Evolutionary conservation across 2,888 invertebrate species (phyloP).

Genomic region (Cephus spinipes): DNA sequence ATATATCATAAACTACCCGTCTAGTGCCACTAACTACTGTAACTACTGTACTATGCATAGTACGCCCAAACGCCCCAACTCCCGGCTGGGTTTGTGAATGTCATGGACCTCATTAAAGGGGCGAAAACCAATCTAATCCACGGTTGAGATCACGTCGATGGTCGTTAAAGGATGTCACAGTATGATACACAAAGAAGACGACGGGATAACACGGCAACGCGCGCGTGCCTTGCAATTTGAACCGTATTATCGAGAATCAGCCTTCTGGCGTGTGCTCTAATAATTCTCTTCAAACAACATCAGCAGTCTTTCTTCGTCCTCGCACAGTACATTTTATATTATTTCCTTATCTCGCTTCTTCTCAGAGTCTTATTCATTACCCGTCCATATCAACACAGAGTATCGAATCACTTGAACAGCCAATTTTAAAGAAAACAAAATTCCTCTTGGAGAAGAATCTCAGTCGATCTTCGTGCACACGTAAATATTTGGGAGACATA

Average conservation of each 20-base stretch:
- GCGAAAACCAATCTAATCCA: slow-evolving; percentile 55
- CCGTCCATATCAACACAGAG: neutral
- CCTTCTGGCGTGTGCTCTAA: neutral
- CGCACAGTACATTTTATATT: neutral
- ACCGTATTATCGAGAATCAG: neutral
- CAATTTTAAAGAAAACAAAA: neutral
- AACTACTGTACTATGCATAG: slow-evolving; percentile 48
- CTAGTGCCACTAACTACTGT: slow-evolving; percentile 56
- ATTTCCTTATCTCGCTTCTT: neutral
- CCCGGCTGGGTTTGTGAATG: slow-evolving; percentile 62
- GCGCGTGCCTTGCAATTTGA: neutral
- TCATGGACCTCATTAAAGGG: slow-evolving; percentile 65
- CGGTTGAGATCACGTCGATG: slow-evolving; percentile 16
- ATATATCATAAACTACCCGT: slow-evolving; percentile 36
- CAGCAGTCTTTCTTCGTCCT: neutral
- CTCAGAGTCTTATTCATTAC: neutral
- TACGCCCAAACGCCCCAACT: slow-evolving; percentile 57
- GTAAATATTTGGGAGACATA: slow-evolving; percentile 61
- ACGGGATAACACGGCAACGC: neutral
- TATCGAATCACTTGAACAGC: neutral
- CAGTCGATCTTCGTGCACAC: slow-evolving; percentile 5
- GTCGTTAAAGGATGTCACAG: slow-evolving; percentile 10
- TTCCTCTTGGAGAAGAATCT: neutral
- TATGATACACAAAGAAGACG: neutral
- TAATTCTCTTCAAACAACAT: neutral